Percentiles rank a stretch among this genome's conserved stretches.
Conservation (phyloP, 2,888 invertebrate species). For the Steinernema carpocapsae region DNA sequence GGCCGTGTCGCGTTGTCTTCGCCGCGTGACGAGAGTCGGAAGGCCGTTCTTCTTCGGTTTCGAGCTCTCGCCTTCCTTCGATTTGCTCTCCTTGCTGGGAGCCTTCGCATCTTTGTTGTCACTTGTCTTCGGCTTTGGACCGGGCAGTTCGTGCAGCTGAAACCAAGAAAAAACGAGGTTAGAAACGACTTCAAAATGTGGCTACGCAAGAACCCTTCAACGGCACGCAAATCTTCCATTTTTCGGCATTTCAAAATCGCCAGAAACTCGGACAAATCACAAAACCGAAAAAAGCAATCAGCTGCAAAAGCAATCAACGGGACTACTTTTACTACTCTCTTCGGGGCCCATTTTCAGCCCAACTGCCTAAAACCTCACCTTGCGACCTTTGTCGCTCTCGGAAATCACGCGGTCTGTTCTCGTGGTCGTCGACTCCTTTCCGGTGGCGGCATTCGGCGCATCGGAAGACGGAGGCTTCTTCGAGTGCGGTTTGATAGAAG, state of each 20-base stretch:
- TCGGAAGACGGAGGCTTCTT: background rate
- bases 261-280: too few species aligned
- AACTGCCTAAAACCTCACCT: background rate
- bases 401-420: background rate
- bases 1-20: background rate
- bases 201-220: too few species aligned
- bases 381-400: background rate
- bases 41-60: background rate
- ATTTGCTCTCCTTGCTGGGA: background rate
- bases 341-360: background rate
- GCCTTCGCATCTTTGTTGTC: background rate
- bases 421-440: background rate
- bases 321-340: too few species aligned
- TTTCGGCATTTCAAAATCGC: too few species aligned
- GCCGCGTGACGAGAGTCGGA: conserved; percentile 1
- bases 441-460: background rate
- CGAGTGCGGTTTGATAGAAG: background rate
- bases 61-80: too few species aligned
- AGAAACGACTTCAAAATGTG: too few species aligned
- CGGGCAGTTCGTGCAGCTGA: too few species aligned
- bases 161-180: too few species aligned
- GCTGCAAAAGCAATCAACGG: too few species aligned
- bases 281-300: too few species aligned
- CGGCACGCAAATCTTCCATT: too few species aligned
- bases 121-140: background rate